Evolutionary conservation across 1,140 invertebrate species (phyloP), one percentile per base, ranked within the genome.

Genomic region (Phortica variegata): DNA sequence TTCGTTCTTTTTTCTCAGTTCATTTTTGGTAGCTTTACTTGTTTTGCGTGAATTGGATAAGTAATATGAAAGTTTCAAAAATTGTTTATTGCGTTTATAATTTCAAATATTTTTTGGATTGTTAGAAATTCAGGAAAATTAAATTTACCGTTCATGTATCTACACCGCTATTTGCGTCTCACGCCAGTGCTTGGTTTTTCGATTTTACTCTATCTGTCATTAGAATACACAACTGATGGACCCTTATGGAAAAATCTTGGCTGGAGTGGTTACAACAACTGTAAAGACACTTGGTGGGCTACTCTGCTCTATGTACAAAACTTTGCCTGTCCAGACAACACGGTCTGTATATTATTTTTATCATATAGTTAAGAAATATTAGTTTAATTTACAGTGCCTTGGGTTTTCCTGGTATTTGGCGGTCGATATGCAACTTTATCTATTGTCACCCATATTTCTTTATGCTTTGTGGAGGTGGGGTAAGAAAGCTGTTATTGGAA

Each of bases 401-500:
- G 87, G 87, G 50, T 89, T 90, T 80, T 85, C 88, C 0, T 95
- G 91, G 91, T 94, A 93, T 61, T 78, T 95, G 42, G 85, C 89
- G 1, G 88, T 88, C 42, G 90, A 93, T 65, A 90, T 89, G 53
- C 90, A 93, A 71, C 79, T 93, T 33, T 91, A 90, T 69, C 77
- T 90, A 40, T 65, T 91, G 7, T 85, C 87, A 3, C 86, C 89
- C 1, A 73, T 89, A 15, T 80, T 93, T 39, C 80, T 90, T 43
- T 84, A 84, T 59, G 79, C 81, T 9, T 61, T 87, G n/a, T 85
- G 83, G 79, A 82, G 79, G 43, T 85, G 82, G 80, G 77, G 79
- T 8, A 59, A 47, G 12, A 61, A 49, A 33, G 55, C 49, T 8
- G 56, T 56, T 0, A 37, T 47, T 7, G 48, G 44, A 2, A 61